These are phyloP conservation scores for Nemotelus nigrinus DNA, from an alignment of 2,888 invertebrate species.

Conservation along the genomic window DNA sequence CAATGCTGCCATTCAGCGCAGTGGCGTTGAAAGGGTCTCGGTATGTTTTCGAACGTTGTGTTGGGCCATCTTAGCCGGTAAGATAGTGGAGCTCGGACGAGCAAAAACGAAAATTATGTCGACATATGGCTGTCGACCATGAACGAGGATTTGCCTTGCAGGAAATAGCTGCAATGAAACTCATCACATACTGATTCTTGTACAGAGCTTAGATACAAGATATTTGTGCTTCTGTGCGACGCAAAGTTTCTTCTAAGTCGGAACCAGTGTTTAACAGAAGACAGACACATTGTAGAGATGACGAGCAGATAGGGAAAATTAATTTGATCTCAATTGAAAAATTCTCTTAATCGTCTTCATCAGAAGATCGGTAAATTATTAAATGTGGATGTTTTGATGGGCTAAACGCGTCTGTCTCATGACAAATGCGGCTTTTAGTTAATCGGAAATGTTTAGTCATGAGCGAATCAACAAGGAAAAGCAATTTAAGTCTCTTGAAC, in stretches of 20 bases:
- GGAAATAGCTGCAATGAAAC: neutral
- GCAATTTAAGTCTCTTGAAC: too few species aligned
- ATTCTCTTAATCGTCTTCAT: constrained; percentile 22
- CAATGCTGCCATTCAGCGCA: constrained; percentile 2
- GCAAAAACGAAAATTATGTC: constrained; percentile 28
- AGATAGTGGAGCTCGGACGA: neutral
- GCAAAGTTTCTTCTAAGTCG: neutral
- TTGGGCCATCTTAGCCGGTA: neutral
- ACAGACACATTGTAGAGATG: neutral
- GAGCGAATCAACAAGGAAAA: neutral
- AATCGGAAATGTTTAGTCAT: neutral
- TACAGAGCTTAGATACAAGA: neutral
- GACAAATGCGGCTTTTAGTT: neutral
- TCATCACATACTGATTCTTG: constrained; percentile 9
- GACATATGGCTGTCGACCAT: constrained; percentile 22
- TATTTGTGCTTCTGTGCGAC: neutral
- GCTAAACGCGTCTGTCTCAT: neutral
- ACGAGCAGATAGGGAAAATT: constrained; percentile 11
- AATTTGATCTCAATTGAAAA: constrained; percentile 39
- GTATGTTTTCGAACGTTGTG: neutral
- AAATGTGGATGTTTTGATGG: constrained; percentile 13
- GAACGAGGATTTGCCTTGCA: neutral
- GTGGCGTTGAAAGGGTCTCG: neutral
- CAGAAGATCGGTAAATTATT: constrained; percentile 21
- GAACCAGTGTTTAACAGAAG: neutral